Conservation (phyloP, 2,797 vertebrate species). For the Takifugu ocellatus region DNA sequence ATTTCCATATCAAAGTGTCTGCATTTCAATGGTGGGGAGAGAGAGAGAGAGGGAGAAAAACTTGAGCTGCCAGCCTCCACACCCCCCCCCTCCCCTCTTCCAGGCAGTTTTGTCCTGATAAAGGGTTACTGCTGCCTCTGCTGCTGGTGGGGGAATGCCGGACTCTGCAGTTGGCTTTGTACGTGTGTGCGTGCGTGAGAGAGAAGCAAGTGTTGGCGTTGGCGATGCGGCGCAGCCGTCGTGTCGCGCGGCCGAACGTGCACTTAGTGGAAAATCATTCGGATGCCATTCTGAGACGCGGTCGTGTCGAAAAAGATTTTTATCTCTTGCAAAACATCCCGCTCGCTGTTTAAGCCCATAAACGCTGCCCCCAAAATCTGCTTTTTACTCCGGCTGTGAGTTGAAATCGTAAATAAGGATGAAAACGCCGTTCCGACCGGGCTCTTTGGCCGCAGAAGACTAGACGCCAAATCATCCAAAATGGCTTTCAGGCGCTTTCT, state of each 20-base stretch:
- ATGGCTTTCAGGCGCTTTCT: slow-evolving; percentile 31
- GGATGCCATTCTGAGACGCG: slow-evolving; percentile 38
- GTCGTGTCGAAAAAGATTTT: slow-evolving; percentile 50
- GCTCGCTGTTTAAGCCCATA: neutral
- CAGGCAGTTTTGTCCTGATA: slow-evolving; percentile 82
- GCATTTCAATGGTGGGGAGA: slow-evolving; percentile 81
- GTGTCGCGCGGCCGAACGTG: slow-evolving; percentile 48
- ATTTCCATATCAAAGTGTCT: slow-evolving; percentile 99
- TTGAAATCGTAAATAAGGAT: slow-evolving; percentile 20
- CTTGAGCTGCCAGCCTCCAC: slow-evolving; percentile 83
- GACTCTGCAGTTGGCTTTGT: slow-evolving; percentile 49
- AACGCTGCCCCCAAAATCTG: slow-evolving; percentile 19
- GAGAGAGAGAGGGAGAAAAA: slow-evolving; percentile 68
- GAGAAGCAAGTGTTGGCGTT: slow-evolving; percentile 56
- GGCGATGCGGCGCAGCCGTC: slow-evolving; percentile 52
- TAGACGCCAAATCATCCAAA: slow-evolving; percentile 16
- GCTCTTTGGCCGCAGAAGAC: slow-evolving; percentile 26
- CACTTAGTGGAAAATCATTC: slow-evolving; percentile 47
- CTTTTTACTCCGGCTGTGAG: neutral
- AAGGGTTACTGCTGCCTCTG: slow-evolving; percentile 68
- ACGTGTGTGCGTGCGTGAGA: slow-evolving; percentile 21
- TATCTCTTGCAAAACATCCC: slow-evolving; percentile 11
- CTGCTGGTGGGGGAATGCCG: slow-evolving; percentile 67
- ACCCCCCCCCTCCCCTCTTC: slow-evolving; percentile 64
- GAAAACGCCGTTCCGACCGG: slow-evolving; percentile 32